A percentile compares a stretch with the other conserved stretches of the same genome.
These are phyloP conservation scores for Pseudotriccus pelzelni DNA, from an alignment of 2,797 vertebrate genomes.

Conservation along the genomic window DNA sequence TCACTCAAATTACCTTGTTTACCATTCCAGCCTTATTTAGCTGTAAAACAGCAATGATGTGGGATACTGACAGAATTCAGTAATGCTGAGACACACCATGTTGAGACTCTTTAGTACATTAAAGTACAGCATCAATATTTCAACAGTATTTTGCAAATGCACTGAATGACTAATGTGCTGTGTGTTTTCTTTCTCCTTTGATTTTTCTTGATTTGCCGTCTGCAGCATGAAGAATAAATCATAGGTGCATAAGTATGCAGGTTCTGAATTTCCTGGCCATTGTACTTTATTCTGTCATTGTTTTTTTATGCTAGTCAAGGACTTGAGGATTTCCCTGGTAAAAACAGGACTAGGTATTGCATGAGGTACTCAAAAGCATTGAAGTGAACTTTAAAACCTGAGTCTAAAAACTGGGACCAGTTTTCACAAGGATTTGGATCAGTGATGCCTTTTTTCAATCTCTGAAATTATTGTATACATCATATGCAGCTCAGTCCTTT, in stretches of 20 bases:
- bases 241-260: neutral
- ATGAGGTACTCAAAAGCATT: neutral
- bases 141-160: conserved; percentile 1
- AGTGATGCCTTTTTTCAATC: neutral
- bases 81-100: neutral
- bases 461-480: neutral
- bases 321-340: neutral
- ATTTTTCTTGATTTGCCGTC: conserved; percentile 23
- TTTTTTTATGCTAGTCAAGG: neutral
- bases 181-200: neutral
- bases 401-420: neutral
- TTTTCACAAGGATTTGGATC: neutral
- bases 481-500: neutral
- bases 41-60: neutral
- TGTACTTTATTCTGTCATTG: neutral
- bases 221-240: neutral
- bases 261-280: neutral
- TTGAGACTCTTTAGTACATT: neutral
- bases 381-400: neutral
- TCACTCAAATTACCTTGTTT: neutral
- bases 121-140: conserved; percentile 15
- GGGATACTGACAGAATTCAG: neutral
- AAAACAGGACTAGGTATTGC: neutral
- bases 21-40: neutral
- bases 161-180: neutral